Evolutionary conservation across 2,797 vertebrate species (phyloP), one percentile per base, ranked within the genome.

Genomic region (Enteromius unitaeniatus): DNA sequence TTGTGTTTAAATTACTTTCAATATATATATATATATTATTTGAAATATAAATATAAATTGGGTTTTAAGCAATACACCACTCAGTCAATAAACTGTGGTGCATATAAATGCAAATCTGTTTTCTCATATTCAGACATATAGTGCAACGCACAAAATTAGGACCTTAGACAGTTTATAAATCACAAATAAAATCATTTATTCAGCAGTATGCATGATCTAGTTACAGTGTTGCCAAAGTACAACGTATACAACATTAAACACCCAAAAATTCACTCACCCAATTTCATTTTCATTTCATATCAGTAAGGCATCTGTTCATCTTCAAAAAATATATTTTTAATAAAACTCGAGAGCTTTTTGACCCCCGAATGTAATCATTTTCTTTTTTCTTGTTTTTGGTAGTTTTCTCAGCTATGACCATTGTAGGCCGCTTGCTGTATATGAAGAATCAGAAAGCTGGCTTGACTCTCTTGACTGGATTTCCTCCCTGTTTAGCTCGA

Each of bases 391-490:
- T 58, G 9, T 23, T 58, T 10, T 58, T 58, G n/a, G n/a, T 58
- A 23, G 9, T 4, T 23, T 58, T 58, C 10, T 58, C 0, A 10
- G 1, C 10, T 3, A 5, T 1, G 10, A 58, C 10, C n/a, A 0
- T 23, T 3, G n/a, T 58, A 23, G 1, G 3, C 23, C 3, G 3
- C n/a, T 58, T 58, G n/a, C 3, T 23, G 21, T 23, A n/a, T 58
- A 58, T 11, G n/a, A 3, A 58, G 53, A n/a, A 2, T 58, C 53
- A 58, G n/a, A 58, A 9, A 23, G 53, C 55, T n/a, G 87, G 42
- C 92, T 76, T 0, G 93, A 91, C 81, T 93, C 91, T 1, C 88
- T 70, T 0, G 91, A 76, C 72, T 92, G 94, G 77, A 91, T 0
- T 0, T 26, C 58, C 19, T 68, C 70, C 74, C 23, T 74, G 70